Percentiles rank a stretch among this genome's conserved stretches.
phyloP scores from a whole-genome alignment of 1,140 invertebrate genomes.

The Lanistes nyassanus region DNA sequence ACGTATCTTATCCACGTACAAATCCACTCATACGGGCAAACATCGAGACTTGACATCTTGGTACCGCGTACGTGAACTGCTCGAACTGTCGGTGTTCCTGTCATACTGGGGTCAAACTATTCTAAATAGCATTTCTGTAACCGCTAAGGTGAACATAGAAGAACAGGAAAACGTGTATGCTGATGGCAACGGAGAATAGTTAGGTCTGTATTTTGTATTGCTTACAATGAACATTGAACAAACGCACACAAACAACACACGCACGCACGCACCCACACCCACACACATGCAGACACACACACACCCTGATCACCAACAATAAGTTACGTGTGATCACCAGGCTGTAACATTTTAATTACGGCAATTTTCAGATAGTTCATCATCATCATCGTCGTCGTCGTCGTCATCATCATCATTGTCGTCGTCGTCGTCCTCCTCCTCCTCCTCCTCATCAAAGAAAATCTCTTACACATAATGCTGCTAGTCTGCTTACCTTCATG shows the following conservation, averaged over 20 bases:
- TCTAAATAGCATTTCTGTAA: too few relatives aligned
- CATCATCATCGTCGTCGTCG: background rate
- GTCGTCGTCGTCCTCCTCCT: background rate
- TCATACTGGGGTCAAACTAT: too few relatives aligned
- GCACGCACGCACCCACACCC: background rate
- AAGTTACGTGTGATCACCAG: background rate
- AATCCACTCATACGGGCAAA: too few relatives aligned
- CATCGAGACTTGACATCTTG: too few relatives aligned
- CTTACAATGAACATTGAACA: background rate
- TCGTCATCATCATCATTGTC: conserved; percentile 7
- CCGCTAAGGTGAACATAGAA: too few relatives aligned
- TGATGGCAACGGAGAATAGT: too few relatives aligned
- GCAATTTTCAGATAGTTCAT: background rate
- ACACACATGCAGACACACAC: background rate
- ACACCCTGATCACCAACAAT: background rate
- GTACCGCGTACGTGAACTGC: too few relatives aligned
- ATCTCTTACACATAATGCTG: background rate
- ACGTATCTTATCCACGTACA: too few relatives aligned
- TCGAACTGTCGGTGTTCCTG: too few relatives aligned
- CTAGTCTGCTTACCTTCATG: conserved; percentile 77
- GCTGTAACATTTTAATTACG: background rate
- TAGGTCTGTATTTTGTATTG: too few relatives aligned
- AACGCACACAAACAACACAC: background rate
- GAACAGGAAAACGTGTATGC: too few relatives aligned
- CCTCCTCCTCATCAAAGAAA: background rate